These are phyloP conservation scores for Sinocyclocheilus maitianheensis DNA, from an alignment of 2,113 vertebrate species.

Conservation along the genomic window DNA sequence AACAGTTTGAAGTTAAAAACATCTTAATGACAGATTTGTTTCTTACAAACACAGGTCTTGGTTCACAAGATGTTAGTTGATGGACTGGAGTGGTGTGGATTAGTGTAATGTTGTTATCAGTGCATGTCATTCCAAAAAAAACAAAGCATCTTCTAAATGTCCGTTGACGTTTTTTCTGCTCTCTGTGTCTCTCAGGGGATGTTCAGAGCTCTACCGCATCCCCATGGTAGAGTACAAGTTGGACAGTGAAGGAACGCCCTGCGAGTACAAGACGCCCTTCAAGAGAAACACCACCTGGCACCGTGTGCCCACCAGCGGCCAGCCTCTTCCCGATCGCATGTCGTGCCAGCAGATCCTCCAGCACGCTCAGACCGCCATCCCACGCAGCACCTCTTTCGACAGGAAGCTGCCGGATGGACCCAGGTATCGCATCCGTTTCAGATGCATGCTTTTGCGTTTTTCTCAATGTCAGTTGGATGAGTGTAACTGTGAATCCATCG, in stretches of 20 bases:
- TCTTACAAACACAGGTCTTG: no score
- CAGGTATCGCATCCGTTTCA: slow-evolving; percentile 76
- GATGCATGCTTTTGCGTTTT: no score
- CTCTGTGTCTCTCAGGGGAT: slow-evolving; percentile 78
- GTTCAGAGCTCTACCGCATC: slow-evolving; percentile 95
- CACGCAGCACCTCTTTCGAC: slow-evolving; percentile 95
- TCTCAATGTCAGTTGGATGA: no score
- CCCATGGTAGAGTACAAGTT: slow-evolving; percentile 98
- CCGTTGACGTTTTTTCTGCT: background rate
- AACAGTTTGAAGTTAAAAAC: no score
- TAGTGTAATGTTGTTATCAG: background rate
- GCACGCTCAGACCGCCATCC: slow-evolving; percentile 86
- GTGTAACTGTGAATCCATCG: no score
- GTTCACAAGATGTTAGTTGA: no score
- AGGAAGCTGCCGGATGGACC: slow-evolving; percentile 90
- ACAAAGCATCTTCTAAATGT: background rate
- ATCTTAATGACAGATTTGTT: no score
- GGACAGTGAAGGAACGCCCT: slow-evolving; percentile 94
- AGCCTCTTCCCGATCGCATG: slow-evolving; percentile 83
- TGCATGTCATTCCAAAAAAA: background rate
- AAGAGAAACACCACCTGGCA: slow-evolving; percentile 97
- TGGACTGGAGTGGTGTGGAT: no score
- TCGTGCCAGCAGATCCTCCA: slow-evolving; percentile 90
- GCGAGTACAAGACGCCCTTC: slow-evolving; percentile 98
- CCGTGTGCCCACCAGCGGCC: slow-evolving; percentile 85